Conservation (phyloP, 1,140 invertebrate species). For the Leptinotarsa defecta region DNA sequence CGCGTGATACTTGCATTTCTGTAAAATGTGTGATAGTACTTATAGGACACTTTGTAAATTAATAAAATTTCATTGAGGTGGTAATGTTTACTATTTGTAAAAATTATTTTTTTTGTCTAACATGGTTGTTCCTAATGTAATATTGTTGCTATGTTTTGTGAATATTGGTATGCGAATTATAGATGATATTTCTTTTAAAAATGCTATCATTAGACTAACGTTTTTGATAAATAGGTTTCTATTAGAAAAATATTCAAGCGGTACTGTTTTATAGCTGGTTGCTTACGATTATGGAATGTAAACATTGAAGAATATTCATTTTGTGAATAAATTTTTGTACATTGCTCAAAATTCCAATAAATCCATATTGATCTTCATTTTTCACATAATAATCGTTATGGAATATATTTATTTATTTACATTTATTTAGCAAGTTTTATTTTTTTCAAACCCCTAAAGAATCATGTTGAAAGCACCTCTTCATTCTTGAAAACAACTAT, state of each 20-base stretch:
- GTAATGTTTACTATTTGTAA: conserved; percentile 4
- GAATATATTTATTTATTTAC: conserved; percentile 6
- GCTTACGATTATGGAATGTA: not conserved
- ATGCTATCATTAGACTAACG: not conserved
- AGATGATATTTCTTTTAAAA: not conserved
- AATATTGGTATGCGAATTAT: conserved; percentile 1
- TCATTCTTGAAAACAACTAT: too few relatives aligned
- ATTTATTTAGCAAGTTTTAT: too few relatives aligned
- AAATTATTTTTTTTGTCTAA: conserved; percentile 12
- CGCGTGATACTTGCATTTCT: conserved; percentile 19
- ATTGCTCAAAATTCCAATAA: conserved; percentile 6
- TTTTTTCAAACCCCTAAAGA: too few relatives aligned
- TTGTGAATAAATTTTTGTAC: not conserved
- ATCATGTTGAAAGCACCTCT: too few relatives aligned
- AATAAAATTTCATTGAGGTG: conserved; percentile 1
- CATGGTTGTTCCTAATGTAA: conserved; percentile 11
- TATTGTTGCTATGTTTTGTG: conserved; percentile 11
- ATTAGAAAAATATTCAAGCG: not conserved
- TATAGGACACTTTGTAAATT: conserved; percentile 16
- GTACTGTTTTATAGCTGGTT: conserved; percentile 1
- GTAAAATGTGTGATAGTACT: conserved; percentile 20
- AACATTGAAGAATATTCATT: not conserved
- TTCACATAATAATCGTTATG: conserved; percentile 3
- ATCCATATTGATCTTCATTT: conserved; percentile 1
- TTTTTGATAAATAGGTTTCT: not conserved